Base-by-base conservation (phyloP, 2,797 vertebrate genomes). In the Tiaroga cobitis region DNA sequence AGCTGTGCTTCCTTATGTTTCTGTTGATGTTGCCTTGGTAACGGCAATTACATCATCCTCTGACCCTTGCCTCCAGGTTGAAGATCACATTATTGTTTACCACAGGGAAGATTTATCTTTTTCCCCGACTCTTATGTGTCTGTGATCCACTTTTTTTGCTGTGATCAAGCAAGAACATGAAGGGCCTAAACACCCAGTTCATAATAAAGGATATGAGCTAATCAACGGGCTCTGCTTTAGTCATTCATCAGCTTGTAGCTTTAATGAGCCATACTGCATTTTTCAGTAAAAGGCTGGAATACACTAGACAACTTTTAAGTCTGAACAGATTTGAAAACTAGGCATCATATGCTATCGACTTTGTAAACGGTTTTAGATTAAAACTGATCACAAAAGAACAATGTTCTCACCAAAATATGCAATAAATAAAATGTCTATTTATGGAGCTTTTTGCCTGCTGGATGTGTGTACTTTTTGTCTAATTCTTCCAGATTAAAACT, bases 11-110 rank as follows among this genome's bases (percentile, higher is more conserved):
- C 65, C 82, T 83, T 34, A n/a, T 89, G 86, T 88, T 87, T 87
- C 73, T 43, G 87, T 88, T 87, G 82, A 86, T 81, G 75, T 86
- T 81, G 84, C 88, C 77, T 8, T 80, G 70, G 87, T 51, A 87
- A 86, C 84, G 79, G 32, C 75, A 65, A 67, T 86, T 72, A 74
- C 83, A 32, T 85, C 83, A 85, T 63, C 24, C 29, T 63, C 26
- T 73, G 24, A 80, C 56, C 6, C 2, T 11, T 73, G n/a, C 32
- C 37, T 78, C 49, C 37, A 21, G 29, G 65, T 70, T 59, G 51
- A 70, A 21, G 74, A 77, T 29, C 49, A 34, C 63, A 65, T 32
- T 63, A 13, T 26, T 63, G 26, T 49, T 73, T 46, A 37, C 46
- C 32, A n/a, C 34, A 56, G 2, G 5, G 8, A 54, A 67, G 37